Conservation (phyloP, 2,888 invertebrate species). For the Drosophila vallismaia region DNA sequence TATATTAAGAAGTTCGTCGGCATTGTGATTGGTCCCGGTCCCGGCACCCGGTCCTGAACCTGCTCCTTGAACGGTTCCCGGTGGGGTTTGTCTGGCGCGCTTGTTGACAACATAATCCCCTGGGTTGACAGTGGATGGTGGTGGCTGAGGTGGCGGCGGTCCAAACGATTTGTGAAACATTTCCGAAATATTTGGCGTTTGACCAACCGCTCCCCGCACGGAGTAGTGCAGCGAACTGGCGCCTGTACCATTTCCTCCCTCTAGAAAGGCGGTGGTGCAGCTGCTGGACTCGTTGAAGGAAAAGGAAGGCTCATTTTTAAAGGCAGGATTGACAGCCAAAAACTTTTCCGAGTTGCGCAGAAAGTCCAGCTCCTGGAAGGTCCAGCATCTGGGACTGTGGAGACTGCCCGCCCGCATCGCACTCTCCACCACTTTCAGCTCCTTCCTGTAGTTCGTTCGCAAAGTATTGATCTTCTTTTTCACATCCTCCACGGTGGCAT, state of each 20-base stretch:
- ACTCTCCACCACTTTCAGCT: conserved; percentile 79
- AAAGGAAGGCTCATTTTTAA: conserved; percentile 65
- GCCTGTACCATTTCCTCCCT: conserved; percentile 23
- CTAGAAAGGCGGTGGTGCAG: conserved; percentile 68
- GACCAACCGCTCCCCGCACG: conserved; percentile 48
- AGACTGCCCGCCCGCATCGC: conserved; percentile 74
- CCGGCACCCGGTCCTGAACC: conserved; percentile 16
- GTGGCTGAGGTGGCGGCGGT: conserved; percentile 49
- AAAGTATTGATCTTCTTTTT: conserved; percentile 82
- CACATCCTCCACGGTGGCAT: conserved; percentile 82
- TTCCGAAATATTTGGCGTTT: conserved; percentile 77
- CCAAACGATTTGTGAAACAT: conserved; percentile 82
- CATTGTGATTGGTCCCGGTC: conserved; percentile 53
- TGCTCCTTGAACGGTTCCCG: conserved; percentile 4
- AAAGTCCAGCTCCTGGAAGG: conserved; percentile 80
- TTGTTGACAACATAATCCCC: conserved; percentile 51
- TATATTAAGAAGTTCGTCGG: conserved; percentile 77
- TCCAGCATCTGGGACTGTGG: conserved; percentile 81
- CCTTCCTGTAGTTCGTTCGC: conserved; percentile 82
- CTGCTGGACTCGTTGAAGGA: conserved; percentile 73
- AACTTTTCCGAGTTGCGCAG: conserved; percentile 80
- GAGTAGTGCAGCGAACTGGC: conserved; percentile 51
- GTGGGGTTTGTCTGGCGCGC: conserved; percentile 54
- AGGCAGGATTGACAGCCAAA: conserved; percentile 75
- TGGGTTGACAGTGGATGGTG: conserved; percentile 14